Base-by-base conservation (phyloP, 2,888 invertebrate genomes). In the Agriopis leucophaearia region DNA sequence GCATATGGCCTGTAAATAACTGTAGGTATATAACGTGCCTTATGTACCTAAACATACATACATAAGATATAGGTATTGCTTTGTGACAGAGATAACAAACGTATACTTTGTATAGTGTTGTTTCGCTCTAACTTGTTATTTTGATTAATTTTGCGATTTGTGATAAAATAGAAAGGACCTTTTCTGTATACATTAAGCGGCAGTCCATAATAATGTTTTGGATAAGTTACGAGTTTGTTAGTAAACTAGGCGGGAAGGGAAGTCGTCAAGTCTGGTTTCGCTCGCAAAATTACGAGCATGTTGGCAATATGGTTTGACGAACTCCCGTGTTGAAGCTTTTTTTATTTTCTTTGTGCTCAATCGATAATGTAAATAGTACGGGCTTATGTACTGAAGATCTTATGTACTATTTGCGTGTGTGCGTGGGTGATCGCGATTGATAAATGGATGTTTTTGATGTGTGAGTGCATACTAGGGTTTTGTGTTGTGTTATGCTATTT, bases 241-340 rank as follows among this genome's bases (percentile, higher is more conserved):
- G 80, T 83, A 84, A 84, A 78, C 79, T 80, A 85, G 83, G 82
- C 82, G 81, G 82, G 80, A 80, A 74, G 78, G 79, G 80, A 81
- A 79, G 83, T 84, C 84, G 85, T 82, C 81, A 80, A 83, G 79
- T 77, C 58, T 54, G 74, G 77, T 81, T 81, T 79, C 74, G 79
- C 73, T 82, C 79, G 80, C 80, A 71, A 79, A 78, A 81, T 81
- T 71, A 44, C 70, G 82, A 82, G 81, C 74, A 74, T 81, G 81
- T 81, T 84, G 81, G 85, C 78, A 80, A 80, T 80, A 78, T 76
- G 70, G 75, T 80, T 76, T 81, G 66, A 76, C 83, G 81, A 84
- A 82, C 85, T 88, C 84, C 84, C 5, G 81, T 81, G 76, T 74
- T 73, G 66, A 47, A 70, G 79, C 74, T 78, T 79, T 81, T 81